Percentiles rank a stretch among this genome's conserved stretches.
Evolutionary conservation across 35 echinoderm and acorn worm genomes (phyloP).

Genomic region (Hemicentrotus pulcherrimus): DNA sequence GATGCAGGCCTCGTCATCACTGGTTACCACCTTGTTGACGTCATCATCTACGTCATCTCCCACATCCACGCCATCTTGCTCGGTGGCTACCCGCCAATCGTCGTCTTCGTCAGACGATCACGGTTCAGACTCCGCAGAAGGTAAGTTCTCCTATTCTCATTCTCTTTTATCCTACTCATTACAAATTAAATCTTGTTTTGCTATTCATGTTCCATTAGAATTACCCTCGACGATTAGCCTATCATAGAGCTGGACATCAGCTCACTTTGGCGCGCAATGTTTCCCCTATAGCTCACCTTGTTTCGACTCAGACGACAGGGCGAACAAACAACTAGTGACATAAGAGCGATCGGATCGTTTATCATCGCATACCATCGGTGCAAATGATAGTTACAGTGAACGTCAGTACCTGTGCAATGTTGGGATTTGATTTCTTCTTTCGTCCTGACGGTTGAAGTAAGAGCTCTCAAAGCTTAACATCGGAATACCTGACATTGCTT

Average conservation of each 20-base stretch:
- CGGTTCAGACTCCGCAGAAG: not conserved
- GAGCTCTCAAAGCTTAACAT: not conserved
- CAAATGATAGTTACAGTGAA: conserved; percentile 18
- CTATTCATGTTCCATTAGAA: not conserved
- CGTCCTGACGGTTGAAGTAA: not conserved
- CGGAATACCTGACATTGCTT: not conserved
- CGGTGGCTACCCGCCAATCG: conserved; percentile 20
- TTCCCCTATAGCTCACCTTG: conserved; percentile 24
- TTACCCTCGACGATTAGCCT: not conserved
- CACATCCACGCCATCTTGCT: conserved; percentile 44
- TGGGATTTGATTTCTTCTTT: conserved; percentile 20
- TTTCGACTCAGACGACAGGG: conserved; percentile 22
- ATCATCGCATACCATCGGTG: conserved; percentile 45
- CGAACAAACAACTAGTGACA: conserved; percentile 38
- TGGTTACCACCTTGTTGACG: conserved; percentile 43
- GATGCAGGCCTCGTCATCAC: conserved; percentile 43
- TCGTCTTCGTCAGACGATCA: conserved; percentile 40
- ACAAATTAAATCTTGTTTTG: not conserved
- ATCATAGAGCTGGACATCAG: not conserved
- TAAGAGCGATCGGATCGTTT: conserved; percentile 40
- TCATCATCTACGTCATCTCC: conserved; percentile 51
- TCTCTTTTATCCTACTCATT: not conserved
- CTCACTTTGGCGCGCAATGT: conserved; percentile 32
- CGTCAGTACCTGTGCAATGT: conserved; percentile 40
- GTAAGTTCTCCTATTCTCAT: conserved; percentile 32